Base-by-base conservation (phyloP, 2,113 vertebrate species). In the Rhea americana region DNA sequence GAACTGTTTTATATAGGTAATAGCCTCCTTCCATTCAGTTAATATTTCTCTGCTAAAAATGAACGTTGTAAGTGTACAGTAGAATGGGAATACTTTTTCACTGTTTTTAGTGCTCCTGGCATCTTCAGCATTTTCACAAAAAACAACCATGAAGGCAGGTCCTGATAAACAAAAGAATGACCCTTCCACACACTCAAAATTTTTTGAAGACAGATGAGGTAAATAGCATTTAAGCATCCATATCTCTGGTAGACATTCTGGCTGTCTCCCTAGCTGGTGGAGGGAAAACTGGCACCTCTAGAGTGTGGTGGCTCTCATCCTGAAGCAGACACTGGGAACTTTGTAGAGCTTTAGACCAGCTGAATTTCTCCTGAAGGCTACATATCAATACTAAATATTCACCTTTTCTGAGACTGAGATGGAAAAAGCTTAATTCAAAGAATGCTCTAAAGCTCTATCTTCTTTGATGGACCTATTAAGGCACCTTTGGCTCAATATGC, bases 51-150 rank as follows among this genome's bases (percentile, higher is more conserved):
- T 70, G 35, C 58, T 70, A 26, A 72, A 89, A 14, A 11, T 25
- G 67, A 41, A 16, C 9, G 1, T 39, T 0, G 3, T 1, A 17
- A 67, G 63, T 11, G 7, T 2, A 21, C 21, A 35, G 71, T 11
- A 51, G 81, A 48, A 80, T 3, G 67, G 87, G 26, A 83, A 13
- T 18, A 17, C n/a, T 59, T 76, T 43, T 70, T 22, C 61, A 37
- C 80, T 75, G 73, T 39, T 86, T 41, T 62, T 26, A 16, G 35
- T 30, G 70, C 1, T 88, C 53, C 77, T 84, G 73, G 66, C 84
- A 3, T 35, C 61, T 45, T 66, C 61, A 58, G 82, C 9, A 2
- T 50, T 45, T 76, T 39, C 74, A 41, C 55, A 2, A 76, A 58
- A 7, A 62, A 5, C 10, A 71, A 71, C 9, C 32, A 24, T 71